Evolutionary conservation across 1,140 invertebrate genomes (phyloP).

Genomic region (Potamilus streckersoni): DNA sequence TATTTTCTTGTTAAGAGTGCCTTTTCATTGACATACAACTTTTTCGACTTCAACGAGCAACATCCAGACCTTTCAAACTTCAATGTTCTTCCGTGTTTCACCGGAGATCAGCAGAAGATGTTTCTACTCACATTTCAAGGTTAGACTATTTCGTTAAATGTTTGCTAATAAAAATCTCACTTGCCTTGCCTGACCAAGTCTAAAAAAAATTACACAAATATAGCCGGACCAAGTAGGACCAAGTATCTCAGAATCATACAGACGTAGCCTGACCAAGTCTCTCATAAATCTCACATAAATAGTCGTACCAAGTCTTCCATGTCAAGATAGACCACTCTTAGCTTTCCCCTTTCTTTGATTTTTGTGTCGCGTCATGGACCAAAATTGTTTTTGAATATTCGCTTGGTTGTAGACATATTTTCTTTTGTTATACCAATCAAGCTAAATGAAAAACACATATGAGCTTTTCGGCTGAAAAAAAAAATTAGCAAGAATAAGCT

Average conservation of each 20-base stretch:
- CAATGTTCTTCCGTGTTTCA: slow-evolving; percentile 21
- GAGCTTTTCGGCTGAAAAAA: too few species aligned
- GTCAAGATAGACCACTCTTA: too few species aligned
- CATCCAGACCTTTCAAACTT: slow-evolving; percentile 33
- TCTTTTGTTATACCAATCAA: too few species aligned
- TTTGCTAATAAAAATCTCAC: background rate
- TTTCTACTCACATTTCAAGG: slow-evolving; percentile 30
- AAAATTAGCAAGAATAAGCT: too few species aligned
- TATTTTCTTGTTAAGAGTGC: slow-evolving; percentile 8
- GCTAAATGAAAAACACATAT: too few species aligned
- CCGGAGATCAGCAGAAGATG: slow-evolving; percentile 13
- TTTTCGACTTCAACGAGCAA: slow-evolving; percentile 31
- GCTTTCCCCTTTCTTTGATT: too few species aligned
- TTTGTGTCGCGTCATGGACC: too few species aligned
- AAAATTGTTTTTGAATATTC: too few species aligned
- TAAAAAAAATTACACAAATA: background rate
- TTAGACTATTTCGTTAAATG: background rate
- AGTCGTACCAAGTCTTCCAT: background rate
- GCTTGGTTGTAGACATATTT: too few species aligned
- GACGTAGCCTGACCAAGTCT: background rate
- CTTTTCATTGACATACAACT: slow-evolving; percentile 25
- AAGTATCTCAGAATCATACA: background rate
- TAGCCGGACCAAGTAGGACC: background rate
- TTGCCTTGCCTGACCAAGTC: background rate
- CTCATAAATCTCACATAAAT: background rate